Evolutionary conservation across 2,797 vertebrate species (phyloP).

Genomic region (Lemur catta): DNA sequence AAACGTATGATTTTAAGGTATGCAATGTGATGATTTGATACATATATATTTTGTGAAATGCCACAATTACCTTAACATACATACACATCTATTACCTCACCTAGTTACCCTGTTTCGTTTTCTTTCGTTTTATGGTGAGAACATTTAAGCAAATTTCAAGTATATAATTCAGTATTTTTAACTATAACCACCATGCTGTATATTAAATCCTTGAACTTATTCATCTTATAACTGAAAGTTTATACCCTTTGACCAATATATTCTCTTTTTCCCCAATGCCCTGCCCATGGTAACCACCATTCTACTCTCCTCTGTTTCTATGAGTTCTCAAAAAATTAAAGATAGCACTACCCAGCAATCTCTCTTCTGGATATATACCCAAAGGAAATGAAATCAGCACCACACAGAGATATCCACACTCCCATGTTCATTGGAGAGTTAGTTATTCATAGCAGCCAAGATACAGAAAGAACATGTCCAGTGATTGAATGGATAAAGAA

Average conservation of each 20-base stretch:
- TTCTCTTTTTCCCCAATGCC: neutral
- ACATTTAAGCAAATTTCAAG: neutral
- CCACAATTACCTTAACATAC: neutral
- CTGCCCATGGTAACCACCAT: neutral
- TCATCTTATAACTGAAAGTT: neutral
- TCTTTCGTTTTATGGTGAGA: neutral
- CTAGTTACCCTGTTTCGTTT: neutral
- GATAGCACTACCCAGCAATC: neutral
- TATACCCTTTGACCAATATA: neutral
- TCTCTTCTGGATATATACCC: neutral
- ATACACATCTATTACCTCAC: neutral
- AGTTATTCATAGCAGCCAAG: neutral
- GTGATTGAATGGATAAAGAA: neutral
- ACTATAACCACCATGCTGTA: neutral
- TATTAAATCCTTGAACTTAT: neutral
- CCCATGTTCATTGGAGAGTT: neutral
- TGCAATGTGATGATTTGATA: neutral
- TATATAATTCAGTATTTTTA: neutral
- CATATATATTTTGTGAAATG: neutral
- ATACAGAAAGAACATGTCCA: neutral
- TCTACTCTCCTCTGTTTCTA: neutral
- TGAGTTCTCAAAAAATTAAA: neutral
- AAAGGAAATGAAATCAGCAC: neutral
- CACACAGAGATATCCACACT: no score
- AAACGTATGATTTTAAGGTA: neutral